phyloP scores from a whole-genome alignment of 2,113 vertebrate genomes.

The Echinops telfairi region DNA sequence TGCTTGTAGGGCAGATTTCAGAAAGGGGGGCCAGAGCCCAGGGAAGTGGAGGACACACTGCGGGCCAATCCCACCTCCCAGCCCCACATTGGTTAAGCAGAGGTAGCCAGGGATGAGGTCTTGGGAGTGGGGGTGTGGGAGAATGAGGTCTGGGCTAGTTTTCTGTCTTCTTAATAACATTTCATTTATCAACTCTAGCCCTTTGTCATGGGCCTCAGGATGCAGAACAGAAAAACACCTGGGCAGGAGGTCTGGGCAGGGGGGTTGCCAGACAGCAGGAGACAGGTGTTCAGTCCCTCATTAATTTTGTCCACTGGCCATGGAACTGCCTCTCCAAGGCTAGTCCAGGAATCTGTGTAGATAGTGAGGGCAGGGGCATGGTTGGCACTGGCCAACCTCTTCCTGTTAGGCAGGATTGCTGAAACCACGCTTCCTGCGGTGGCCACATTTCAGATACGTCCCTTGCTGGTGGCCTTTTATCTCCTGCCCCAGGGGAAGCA shows the following conservation, averaged over 20 bases:
- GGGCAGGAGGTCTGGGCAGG: no score
- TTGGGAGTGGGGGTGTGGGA: background rate
- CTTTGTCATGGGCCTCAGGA: background rate
- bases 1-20: background rate
- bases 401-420: background rate
- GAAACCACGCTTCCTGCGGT: background rate
- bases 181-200: background rate
- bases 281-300: background rate
- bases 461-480: background rate
- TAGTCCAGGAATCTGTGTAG: background rate
- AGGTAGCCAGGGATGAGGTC: background rate
- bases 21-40: background rate
- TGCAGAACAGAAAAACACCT: background rate
- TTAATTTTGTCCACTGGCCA: background rate
- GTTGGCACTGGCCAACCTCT: background rate
- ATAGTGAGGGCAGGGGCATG: background rate
- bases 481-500: background rate
- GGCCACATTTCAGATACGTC: background rate
- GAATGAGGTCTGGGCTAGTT: background rate
- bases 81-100: background rate
- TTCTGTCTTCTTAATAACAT: background rate
- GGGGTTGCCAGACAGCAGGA: background rate
- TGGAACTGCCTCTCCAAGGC: rapidly evolving
- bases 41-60: background rate
- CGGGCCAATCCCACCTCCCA: background rate